Evolutionary conservation across 1,140 invertebrate species (phyloP).

Genomic region (Heliconius hewitsoni): DNA sequence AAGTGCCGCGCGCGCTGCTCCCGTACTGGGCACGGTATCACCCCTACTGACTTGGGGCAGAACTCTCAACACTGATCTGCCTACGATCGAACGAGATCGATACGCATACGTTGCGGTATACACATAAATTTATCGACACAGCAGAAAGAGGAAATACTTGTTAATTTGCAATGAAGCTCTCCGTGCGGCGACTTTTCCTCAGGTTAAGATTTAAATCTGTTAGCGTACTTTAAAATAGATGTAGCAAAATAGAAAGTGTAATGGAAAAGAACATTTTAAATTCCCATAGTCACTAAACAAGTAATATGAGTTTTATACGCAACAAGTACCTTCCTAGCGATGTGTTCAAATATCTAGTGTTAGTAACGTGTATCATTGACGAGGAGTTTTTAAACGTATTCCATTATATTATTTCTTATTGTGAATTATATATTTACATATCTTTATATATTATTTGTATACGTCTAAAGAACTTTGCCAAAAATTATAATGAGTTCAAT

Average conservation of each 20-base stretch:
- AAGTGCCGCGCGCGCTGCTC: slow-evolving; percentile 73
- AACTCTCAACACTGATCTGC: slow-evolving; percentile 74
- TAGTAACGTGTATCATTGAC: slow-evolving; percentile 19
- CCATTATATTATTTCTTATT: background rate
- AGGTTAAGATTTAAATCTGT: slow-evolving; percentile 14
- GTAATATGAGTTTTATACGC: slow-evolving; percentile 13
- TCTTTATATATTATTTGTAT: background rate
- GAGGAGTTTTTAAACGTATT: background rate
- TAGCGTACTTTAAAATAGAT: slow-evolving; percentile 17
- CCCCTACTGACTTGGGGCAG: slow-evolving; percentile 75
- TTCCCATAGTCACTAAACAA: background rate
- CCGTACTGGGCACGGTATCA: slow-evolving; percentile 76
- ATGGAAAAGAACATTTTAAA: background rate
- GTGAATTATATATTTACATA: background rate
- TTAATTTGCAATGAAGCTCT: slow-evolving; percentile 23
- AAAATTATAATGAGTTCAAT: background rate
- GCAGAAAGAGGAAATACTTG: slow-evolving; percentile 17
- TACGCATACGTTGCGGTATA: slow-evolving; percentile 66
- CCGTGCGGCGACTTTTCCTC: slow-evolving; percentile 27
- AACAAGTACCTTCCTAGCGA: slow-evolving; percentile 46
- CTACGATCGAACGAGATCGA: slow-evolving; percentile 53
- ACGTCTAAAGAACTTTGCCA: background rate
- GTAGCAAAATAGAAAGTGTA: slow-evolving; percentile 13
- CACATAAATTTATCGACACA: slow-evolving; percentile 38
- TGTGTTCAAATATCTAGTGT: slow-evolving; percentile 46